Conservation (phyloP, 2,888 invertebrate genomes). For the Drosophila sordidula region DNA sequence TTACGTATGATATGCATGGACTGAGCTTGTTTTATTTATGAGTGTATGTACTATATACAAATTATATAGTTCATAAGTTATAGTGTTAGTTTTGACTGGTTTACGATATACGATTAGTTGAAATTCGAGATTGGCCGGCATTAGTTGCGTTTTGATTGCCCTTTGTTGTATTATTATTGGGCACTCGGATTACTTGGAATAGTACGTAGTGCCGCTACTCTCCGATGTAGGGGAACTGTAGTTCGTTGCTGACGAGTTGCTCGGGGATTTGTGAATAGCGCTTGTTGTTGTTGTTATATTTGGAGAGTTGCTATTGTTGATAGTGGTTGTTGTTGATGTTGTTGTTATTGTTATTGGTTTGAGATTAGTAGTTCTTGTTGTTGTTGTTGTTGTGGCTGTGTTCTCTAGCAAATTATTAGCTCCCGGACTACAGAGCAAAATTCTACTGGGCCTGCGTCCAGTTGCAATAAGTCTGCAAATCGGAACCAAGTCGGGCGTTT, state of each 20-base stretch:
- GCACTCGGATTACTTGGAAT: conserved; percentile 70
- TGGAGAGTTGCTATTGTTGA: conserved; percentile 28
- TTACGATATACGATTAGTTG: conserved; percentile 40
- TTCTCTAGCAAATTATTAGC: conserved; percentile 73
- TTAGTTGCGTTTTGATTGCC: conserved; percentile 49
- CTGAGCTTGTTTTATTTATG: conserved; percentile 24
- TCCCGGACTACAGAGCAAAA: conserved; percentile 82
- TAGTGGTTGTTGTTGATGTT: conserved; percentile 30
- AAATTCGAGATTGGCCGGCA: conserved; percentile 78
- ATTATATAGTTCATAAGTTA: conserved; percentile 31
- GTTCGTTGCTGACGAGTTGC: conserved; percentile 61
- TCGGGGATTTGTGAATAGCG: conserved; percentile 37
- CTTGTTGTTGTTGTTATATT: conserved; percentile 29
- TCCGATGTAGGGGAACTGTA: conserved; percentile 75
- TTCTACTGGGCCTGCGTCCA: conserved; percentile 85
- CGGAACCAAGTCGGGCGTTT: conserved; percentile 37
- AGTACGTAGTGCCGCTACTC: conserved; percentile 66
- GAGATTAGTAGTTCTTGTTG: conserved; percentile 38
- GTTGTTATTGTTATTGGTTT: conserved; percentile 50
- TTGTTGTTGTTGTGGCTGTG: conserved; percentile 40
- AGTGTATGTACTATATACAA: conserved; percentile 36
- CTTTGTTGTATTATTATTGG: conserved; percentile 38
- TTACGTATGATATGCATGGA: conserved; percentile 46
- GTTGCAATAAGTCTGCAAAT: conserved; percentile 85
- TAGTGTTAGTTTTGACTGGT: conserved; percentile 31